A percentile compares a stretch with the other conserved stretches of the same genome.
phyloP scores from a whole-genome alignment of 2,888 invertebrate genomes.

The Quadriops clusia region DNA sequence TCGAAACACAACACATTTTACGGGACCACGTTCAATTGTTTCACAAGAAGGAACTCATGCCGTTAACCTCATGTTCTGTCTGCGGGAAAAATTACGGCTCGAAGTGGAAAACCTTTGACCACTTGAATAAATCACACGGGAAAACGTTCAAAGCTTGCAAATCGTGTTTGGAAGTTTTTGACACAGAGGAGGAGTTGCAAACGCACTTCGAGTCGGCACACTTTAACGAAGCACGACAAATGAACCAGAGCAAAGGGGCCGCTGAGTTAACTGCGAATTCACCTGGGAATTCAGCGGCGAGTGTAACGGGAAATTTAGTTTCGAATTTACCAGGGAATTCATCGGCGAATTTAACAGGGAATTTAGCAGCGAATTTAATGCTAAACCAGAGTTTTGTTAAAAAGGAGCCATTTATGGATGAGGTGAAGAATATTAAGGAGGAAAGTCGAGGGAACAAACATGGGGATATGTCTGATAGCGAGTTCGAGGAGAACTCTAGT shows the following conservation, averaged over 20 bases:
- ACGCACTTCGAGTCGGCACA: conserved; percentile 38
- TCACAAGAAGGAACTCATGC: conserved; percentile 38
- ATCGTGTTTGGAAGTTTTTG: conserved; percentile 47
- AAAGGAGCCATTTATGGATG: too few relatives aligned
- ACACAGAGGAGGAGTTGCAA: conserved; percentile 39
- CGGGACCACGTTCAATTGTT: conserved; percentile 42
- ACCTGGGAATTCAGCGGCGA: too few relatives aligned
- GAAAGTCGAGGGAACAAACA: too few relatives aligned
- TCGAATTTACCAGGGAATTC: too few relatives aligned
- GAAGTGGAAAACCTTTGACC: conserved; percentile 48
- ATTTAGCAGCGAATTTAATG: too few relatives aligned
- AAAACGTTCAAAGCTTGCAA: conserved; percentile 45
- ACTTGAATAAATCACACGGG: conserved; percentile 46
- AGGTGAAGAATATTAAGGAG: too few relatives aligned
- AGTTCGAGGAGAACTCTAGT: too few relatives aligned
- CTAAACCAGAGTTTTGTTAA: too few relatives aligned
- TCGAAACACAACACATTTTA: conserved; percentile 44
- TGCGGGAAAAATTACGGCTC: conserved; percentile 49
- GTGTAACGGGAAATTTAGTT: too few relatives aligned
- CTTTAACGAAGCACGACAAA: conserved; percentile 8
- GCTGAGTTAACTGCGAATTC: conserved; percentile 3
- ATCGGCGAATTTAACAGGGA: too few relatives aligned
- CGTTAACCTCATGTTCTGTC: conserved; percentile 43
- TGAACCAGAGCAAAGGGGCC: conserved; percentile 7
- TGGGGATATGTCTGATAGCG: too few relatives aligned